Evolutionary conservation across 2,888 invertebrate genomes (phyloP).

Genomic region (Cryptocephalus moraei): DNA sequence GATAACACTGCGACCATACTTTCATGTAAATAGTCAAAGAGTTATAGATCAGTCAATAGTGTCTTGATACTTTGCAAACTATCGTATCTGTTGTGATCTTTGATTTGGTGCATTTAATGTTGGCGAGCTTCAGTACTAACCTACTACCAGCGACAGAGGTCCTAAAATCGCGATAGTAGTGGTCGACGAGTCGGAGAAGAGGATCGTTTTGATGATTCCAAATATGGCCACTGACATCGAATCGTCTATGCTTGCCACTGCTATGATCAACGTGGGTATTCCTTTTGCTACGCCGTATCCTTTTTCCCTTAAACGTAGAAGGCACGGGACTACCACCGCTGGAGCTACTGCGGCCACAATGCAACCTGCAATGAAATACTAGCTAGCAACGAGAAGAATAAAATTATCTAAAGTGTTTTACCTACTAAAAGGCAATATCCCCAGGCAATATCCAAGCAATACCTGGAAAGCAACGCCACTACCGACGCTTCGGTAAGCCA

Average conservation of each 20-base stretch:
- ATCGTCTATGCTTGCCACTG: slow-evolving; percentile 91
- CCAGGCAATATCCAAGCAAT: slow-evolving; percentile 74
- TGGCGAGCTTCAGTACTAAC: slow-evolving; percentile 1
- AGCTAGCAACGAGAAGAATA: too few species aligned
- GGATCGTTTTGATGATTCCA: slow-evolving; percentile 78
- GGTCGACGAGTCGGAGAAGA: slow-evolving; percentile 68
- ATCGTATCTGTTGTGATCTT: too few species aligned
- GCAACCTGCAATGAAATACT: slow-evolving; percentile 47
- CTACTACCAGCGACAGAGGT: slow-evolving; percentile 69
- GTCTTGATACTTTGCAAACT: too few species aligned
- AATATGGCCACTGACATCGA: slow-evolving; percentile 90
- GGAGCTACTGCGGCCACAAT: slow-evolving; percentile 90
- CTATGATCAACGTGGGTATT: slow-evolving; percentile 90
- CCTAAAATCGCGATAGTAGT: slow-evolving; percentile 63
- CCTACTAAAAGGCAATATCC: slow-evolving; percentile 70
- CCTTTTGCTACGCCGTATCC: slow-evolving; percentile 92
- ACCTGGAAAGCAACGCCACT: slow-evolving; percentile 60
- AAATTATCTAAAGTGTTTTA: background rate
- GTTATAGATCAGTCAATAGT: too few species aligned
- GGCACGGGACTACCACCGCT: slow-evolving; percentile 92
- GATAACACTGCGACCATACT: too few species aligned
- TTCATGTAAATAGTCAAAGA: too few species aligned
- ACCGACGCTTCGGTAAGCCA: slow-evolving; percentile 71
- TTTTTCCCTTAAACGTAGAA: slow-evolving; percentile 73
- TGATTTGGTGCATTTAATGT: too few species aligned